phyloP scores from a whole-genome alignment of 2,113 vertebrate genomes.

The Pleuronectes platessa region DNA sequence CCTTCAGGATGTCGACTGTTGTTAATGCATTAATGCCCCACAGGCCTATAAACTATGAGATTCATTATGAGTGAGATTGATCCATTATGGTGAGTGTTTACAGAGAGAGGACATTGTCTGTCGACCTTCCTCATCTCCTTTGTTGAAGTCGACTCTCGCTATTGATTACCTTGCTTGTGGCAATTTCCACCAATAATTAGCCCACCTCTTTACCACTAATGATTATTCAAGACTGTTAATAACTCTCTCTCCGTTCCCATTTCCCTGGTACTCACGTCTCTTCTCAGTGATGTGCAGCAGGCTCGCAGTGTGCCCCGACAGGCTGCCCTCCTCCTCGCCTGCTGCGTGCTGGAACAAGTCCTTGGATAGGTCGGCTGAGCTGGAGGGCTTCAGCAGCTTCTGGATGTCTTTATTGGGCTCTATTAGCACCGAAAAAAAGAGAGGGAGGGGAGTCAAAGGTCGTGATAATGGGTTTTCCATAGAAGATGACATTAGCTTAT shows the following conservation, averaged over 20 bases:
- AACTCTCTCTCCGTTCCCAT: neutral
- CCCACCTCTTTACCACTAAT: conserved; percentile 11
- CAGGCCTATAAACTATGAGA: neutral
- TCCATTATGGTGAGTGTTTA: neutral
- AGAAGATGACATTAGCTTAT: neutral
- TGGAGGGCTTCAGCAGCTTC: conserved; percentile 83
- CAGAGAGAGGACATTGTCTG: conserved; percentile 1
- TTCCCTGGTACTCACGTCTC: conserved; percentile 87
- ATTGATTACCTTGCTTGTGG: conserved; percentile 18
- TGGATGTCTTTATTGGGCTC: conserved; percentile 86
- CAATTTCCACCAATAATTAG: conserved; percentile 18
- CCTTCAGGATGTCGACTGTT: neutral
- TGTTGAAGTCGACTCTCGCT: neutral
- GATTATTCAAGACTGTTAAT: conserved; percentile 20
- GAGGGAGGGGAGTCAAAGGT: conserved; percentile 1
- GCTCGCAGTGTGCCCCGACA: conserved; percentile 85
- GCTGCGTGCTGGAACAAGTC: conserved; percentile 79
- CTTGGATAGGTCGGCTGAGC: conserved; percentile 81
- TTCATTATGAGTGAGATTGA: neutral
- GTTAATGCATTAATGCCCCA: neutral
- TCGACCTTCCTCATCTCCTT: neutral
- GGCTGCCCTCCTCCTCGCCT: conserved; percentile 83
- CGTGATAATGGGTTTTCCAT: neutral
- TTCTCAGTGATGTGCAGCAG: conserved; percentile 93
- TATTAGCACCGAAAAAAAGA: conserved; percentile 54